Percentiles rank a stretch among this genome's conserved stretches.
These are phyloP conservation scores for Pteronotus mesoamericanus DNA, from an alignment of 2,797 vertebrate species.

Conservation along the genomic window DNA sequence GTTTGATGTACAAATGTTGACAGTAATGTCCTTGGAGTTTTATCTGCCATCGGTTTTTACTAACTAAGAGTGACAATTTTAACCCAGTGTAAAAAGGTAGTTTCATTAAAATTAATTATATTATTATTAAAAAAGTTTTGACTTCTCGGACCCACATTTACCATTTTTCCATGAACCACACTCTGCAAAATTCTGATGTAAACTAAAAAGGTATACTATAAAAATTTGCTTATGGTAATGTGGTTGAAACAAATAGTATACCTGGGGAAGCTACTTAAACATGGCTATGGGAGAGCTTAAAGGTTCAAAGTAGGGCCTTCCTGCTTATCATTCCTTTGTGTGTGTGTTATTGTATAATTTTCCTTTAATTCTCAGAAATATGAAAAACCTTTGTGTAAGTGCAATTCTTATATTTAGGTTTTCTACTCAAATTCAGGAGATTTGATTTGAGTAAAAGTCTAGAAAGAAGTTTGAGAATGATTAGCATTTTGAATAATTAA, in stretches of 20 bases:
- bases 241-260: background rate
- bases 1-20: background rate
- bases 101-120: background rate
- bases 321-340: background rate
- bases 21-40: background rate
- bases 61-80: background rate
- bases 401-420: background rate
- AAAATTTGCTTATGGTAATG: background rate
- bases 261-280: background rate
- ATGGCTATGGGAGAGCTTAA: background rate
- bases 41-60: background rate
- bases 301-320: background rate
- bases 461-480: constrained; percentile 15
- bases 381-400: background rate
- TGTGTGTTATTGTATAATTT: background rate
- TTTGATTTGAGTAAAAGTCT: background rate
- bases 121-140: background rate
- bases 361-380: background rate
- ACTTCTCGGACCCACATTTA: background rate
- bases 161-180: background rate
- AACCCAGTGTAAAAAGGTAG: background rate
- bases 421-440: background rate
- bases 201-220: background rate
- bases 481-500: constrained; percentile 44
- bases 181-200: background rate